Evolutionary conservation across 2,888 invertebrate species (phyloP).

Genomic region (Eucriotettix oculatus): DNA sequence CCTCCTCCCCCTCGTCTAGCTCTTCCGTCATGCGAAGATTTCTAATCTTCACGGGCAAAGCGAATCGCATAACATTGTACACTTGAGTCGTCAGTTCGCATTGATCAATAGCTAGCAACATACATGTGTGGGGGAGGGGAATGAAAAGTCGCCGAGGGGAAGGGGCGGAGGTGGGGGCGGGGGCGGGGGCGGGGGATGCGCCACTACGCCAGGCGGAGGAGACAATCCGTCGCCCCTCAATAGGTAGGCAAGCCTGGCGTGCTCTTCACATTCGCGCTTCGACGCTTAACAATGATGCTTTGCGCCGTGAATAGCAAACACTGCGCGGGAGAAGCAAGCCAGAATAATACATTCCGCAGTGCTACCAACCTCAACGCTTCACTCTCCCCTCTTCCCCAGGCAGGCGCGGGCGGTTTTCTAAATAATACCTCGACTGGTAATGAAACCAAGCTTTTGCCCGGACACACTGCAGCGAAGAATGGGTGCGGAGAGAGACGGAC

Average conservation of each 20-base stretch:
- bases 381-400: neutral
- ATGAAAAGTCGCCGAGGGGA: neutral
- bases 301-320: conserved; percentile 10
- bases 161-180: no score
- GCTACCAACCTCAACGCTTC: neutral
- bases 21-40: no score
- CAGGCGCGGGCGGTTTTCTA: neutral
- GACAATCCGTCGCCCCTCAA: neutral
- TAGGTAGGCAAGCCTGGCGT: neutral
- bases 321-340: conserved; percentile 1
- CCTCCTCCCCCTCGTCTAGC: no score
- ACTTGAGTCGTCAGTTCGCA: no score
- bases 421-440: neutral
- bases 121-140: no score
- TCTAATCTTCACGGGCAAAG: no score
- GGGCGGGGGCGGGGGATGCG: neutral
- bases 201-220: neutral
- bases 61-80: no score
- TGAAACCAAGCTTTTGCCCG: neutral
- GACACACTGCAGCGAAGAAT: neutral
- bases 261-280: conserved; percentile 2
- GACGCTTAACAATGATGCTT: conserved; percentile 10
- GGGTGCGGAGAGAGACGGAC: neutral
- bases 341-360: neutral
- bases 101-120: no score